A percentile compares a stretch with the other conserved stretches of the same genome.
phyloP scores from a whole-genome alignment of 2,888 invertebrate genomes.

The Malthinus seriepunctatus region DNA sequence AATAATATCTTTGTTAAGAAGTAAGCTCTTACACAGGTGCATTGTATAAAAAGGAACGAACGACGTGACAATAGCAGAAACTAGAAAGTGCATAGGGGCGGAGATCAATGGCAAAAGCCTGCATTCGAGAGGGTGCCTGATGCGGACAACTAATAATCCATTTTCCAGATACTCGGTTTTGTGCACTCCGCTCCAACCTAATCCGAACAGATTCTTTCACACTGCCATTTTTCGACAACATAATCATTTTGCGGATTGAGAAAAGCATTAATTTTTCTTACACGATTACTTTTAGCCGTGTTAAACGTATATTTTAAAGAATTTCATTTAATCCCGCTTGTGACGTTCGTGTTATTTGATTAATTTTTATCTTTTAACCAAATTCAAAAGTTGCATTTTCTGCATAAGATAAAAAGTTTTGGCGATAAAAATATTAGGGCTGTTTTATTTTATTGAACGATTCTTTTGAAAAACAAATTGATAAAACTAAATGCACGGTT shows the following conservation, averaged over 20 bases:
- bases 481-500: conserved; percentile 25
- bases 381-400: not conserved
- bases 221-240: conserved; percentile 35
- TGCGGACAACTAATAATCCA: conserved; percentile 42
- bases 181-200: conserved; percentile 27
- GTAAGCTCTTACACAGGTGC: conserved; percentile 16
- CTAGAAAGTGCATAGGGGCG: conserved; percentile 31
- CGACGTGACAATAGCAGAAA: conserved; percentile 34
- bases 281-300: conserved; percentile 24
- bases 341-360: not conserved
- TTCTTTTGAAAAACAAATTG: conserved; percentile 16
- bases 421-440: no score
- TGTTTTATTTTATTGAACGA: conserved; percentile 9
- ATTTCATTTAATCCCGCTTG: conserved; percentile 1
- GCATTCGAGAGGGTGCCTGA: conserved; percentile 35
- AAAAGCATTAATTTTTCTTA: conserved; percentile 33
- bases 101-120: conserved; percentile 36
- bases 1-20: no score
- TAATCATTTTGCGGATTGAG: conserved; percentile 34
- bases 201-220: conserved; percentile 26
- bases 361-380: not conserved
- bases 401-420: no score
- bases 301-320: conserved; percentile 32
- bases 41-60: conserved; percentile 20
- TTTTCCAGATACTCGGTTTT: conserved; percentile 39